Conservation (phyloP, 1,140 invertebrate genomes). For the Halyomorpha halys region DNA sequence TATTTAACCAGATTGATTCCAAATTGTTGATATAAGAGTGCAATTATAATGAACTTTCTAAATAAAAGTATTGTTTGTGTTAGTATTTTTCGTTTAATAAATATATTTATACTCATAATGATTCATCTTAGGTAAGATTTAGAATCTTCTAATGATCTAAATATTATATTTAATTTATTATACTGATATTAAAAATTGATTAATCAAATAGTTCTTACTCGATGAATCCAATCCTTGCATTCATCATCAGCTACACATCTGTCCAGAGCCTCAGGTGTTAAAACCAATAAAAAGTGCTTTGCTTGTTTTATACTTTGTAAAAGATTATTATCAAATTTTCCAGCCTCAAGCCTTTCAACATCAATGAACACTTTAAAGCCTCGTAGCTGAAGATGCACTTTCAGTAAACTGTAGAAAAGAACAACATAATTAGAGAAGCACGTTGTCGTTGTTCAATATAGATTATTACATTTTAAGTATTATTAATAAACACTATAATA, state of each 20-base stretch:
- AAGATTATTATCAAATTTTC: conserved; percentile 97
- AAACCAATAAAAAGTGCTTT: conserved; percentile 90
- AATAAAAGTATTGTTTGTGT: too few relatives aligned
- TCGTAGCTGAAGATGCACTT: conserved; percentile 88
- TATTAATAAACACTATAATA: too few relatives aligned
- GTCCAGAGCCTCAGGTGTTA: conserved; percentile 90
- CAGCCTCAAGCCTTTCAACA: conserved; percentile 87
- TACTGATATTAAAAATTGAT: neutral
- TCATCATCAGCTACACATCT: conserved; percentile 85
- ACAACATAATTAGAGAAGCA: too few relatives aligned
- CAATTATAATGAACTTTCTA: too few relatives aligned
- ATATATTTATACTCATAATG: too few relatives aligned
- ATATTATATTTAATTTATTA: neutral
- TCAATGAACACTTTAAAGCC: conserved; percentile 94
- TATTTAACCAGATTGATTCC: too few relatives aligned
- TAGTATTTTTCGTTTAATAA: too few relatives aligned
- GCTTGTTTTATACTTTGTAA: conserved; percentile 93
- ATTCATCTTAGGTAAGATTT: too few relatives aligned
- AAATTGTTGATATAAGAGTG: too few relatives aligned
- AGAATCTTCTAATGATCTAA: too few relatives aligned
- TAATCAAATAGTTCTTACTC: conserved; percentile 49
- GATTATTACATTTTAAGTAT: too few relatives aligned
- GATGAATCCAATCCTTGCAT: conserved; percentile 98
- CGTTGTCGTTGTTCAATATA: too few relatives aligned
- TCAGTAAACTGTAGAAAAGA: conserved; percentile 51